A percentile compares a stretch with the other conserved stretches of the same genome.
Conservation (phyloP, 2,797 vertebrate species). For the Halcyon leucocephala region DNA sequence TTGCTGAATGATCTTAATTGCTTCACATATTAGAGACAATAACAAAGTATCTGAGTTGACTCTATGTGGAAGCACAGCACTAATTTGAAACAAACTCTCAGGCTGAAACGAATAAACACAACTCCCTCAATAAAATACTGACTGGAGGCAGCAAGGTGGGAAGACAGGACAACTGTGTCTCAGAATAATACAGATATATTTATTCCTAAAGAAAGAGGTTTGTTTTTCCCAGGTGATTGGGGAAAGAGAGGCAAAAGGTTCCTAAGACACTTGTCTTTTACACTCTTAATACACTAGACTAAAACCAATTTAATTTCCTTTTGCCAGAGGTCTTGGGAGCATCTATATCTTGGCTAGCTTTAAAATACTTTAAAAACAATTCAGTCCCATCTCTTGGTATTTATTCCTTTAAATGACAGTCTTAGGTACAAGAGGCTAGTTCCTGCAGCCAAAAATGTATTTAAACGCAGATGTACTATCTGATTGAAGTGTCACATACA, state of each 20-base stretch:
- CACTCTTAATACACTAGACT: slow-evolving; percentile 5
- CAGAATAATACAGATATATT: not conserved
- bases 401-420: not conserved
- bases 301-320: slow-evolving; percentile 4
- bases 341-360: slow-evolving; percentile 8
- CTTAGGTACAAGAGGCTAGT: not conserved
- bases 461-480: not conserved
- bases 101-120: not conserved
- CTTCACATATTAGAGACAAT: not conserved
- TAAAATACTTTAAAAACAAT: slow-evolving; percentile 37
- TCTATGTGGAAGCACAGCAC: not conserved
- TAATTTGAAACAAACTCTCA: not conserved
- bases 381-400: not conserved
- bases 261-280: not conserved
- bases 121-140: not conserved
- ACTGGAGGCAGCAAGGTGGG: not conserved
- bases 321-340: slow-evolving; percentile 38
- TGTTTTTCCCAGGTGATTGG: not conserved
- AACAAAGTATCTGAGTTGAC: not conserved
- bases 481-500: not conserved
- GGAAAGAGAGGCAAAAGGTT: not conserved
- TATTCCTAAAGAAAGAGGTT: not conserved
- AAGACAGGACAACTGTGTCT: not conserved
- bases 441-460: slow-evolving; percentile 33
- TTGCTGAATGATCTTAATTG: not conserved